Evolutionary conservation across 2,888 invertebrate genomes (phyloP).

Genomic region (Tuberolachnus salignus): DNA sequence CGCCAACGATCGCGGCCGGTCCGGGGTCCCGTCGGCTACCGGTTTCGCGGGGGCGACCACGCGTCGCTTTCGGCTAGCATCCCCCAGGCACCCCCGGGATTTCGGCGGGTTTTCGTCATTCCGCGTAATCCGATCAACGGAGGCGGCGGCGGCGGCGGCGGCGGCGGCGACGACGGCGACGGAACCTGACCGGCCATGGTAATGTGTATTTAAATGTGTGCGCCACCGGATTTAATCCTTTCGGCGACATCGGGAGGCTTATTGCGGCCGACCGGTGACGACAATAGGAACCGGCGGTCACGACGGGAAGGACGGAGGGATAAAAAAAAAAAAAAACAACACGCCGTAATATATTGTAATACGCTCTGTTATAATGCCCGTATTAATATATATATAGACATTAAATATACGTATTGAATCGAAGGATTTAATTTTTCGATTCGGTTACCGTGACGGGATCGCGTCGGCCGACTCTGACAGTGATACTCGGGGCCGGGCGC

Average conservation of each 20-base stretch:
- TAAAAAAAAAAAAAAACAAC: conserved; percentile 10
- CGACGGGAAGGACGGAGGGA: neutral
- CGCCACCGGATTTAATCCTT: conserved; percentile 43
- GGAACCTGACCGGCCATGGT: conserved; percentile 34
- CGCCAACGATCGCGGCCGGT: neutral
- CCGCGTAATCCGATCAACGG: conserved; percentile 43
- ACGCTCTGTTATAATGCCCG: neutral
- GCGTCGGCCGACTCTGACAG: conserved; percentile 13
- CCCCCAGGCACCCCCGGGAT: neutral
- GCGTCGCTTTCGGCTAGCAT: conserved; percentile 4
- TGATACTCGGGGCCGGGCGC: conserved; percentile 11
- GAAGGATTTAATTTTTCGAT: conserved; percentile 51
- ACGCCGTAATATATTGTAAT: neutral
- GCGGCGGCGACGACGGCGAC: neutral
- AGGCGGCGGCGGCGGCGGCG: neutral
- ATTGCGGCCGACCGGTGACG: neutral
- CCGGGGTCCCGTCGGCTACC: neutral
- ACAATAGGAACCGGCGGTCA: neutral
- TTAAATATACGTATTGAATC: conserved; percentile 37
- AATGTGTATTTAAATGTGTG: conserved; percentile 41
- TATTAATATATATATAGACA: neutral
- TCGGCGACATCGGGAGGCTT: conserved; percentile 22
- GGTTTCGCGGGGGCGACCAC: neutral
- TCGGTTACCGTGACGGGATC: conserved; percentile 50
- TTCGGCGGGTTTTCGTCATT: conserved; percentile 16